Base-by-base conservation (phyloP, 2,797 vertebrate species). In the Platalea minor region DNA sequence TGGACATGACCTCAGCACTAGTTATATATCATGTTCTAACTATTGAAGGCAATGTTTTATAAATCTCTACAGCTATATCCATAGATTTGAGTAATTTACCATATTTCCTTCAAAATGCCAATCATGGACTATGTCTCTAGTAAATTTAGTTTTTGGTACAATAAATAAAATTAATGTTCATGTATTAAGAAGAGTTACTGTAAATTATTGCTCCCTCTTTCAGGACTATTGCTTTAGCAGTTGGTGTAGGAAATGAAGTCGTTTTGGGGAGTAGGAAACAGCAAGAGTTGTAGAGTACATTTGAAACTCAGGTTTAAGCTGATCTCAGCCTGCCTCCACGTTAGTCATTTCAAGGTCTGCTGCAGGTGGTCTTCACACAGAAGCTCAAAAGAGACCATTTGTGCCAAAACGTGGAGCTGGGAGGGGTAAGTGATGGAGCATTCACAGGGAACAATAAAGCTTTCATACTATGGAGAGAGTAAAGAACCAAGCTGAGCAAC, bases 291-390 rank as follows among this genome's bases (percentile, higher is more conserved):
- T 46, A 73, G 75, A 94, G 75, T 68, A 46, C 37, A 50, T 92
- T 88, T 92, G 91, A 94, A 84, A 89, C 45, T 89, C 23, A 33
- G 54, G 39, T 93, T 95, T 92, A 91, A 91, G 67, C 75, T 94
- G 96, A 94, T 94, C 78, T 96, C 94, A 95, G 76, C 57, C 80
- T 76, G 74, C 88, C 48, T 96, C 83, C 63, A 59, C 1, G 10
- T 88, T 95, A 88, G 85, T 89, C 53, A 88, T 96, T 95, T 93
- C 91, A 95, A 96, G 85, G 85, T 94, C 90, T 95, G 0, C 82
- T 96, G 90, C 93, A 97, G 96, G 95, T 95, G 96, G 96, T 94
- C 95, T 96, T 96, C 91, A 93, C 54, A 97, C 96, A 92, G 97
- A 96, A 97, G 93, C 94, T 96, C 82, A 64, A 91, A 89, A 63